Evolutionary conservation across 2,797 vertebrate species (phyloP), one percentile per base, ranked within the genome.

Genomic region (Onychomys leucogaster): DNA sequence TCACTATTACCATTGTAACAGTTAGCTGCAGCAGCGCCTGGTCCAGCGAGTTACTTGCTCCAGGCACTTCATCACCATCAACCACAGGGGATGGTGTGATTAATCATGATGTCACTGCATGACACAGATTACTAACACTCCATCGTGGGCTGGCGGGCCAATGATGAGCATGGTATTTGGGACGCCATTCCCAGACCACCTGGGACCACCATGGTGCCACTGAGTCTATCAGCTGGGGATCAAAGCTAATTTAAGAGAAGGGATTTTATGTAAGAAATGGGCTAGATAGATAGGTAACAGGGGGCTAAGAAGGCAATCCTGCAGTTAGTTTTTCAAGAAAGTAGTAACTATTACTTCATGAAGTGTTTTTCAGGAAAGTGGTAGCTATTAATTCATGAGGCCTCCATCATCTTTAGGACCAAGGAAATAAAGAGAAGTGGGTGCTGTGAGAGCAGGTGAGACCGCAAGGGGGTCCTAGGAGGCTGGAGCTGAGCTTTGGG

Each of bases 221-320:
- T 32, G 52, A 77, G 61, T 84, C 0, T 84, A 49, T 27, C 75
- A 49, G 41, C 8, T 52, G 87, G 86, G 73, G 67, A 43, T 85
- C 93, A 57, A 46, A 94, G 69, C 12, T 46, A 91, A 19, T 88
- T 75, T n/a, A 55, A 61, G 63, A 49, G 37, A 77, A 61, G 85
- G 16, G 49, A 73, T n/a, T 73, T 59, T 41, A 37, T 23, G 7
- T 32, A 73, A 77, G 78, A 71, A 86, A 52, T 13, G 34, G 61
- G 43, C 82, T 34, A 85, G 73, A 67, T 0, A 63, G 25, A 57
- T 16, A 49, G 25, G 69, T 9, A 37, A 0, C 6, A 1, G 75
- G 37, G 55, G 63, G 41, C 52, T 89, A 43, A 49, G 65, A 65
- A 69, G 49, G 57, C 37, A 37, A 65, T 37, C 49, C 27, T 9